Base-by-base conservation (phyloP, 2,113 vertebrate species). In the Cyprinodon variegatus region DNA sequence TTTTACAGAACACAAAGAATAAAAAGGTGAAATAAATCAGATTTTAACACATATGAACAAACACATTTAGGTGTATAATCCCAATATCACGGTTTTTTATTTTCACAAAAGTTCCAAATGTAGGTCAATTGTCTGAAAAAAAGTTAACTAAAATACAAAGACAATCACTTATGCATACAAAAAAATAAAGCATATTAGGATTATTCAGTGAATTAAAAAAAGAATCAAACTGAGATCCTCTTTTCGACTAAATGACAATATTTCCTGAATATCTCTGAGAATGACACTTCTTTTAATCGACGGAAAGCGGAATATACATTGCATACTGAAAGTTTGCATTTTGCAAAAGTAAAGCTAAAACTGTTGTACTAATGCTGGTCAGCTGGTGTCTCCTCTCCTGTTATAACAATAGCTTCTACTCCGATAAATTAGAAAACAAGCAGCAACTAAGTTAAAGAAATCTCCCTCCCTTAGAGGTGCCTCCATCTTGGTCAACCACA, bases 401-500 rank as follows among this genome's bases (percentile, higher is more conserved):
- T 17, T 38, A 37, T n/a, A 53, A 45, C 12, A 76, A 77, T 74
- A 59, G 2, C 5, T 70, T 65, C 37, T 48, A 61, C 65, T 59
- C 36, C 15, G 22, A 53, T 65, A 17, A 76, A 68, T 81, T 82
- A 72, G 46, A 77, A 61, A 65, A 79, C 61, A 76, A 50, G 77
- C 48, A 70, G 53, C 40, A 67, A 76, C 76, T 40, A 39, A 75
- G 65, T 74, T 72, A 78, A 86, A 70, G 57, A 78, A 82, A 77
- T 70, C 66, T 89, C 37, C 75, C 74, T 89, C 67, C 83, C 39
- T 79, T 64, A 50, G 70, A 77, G 60, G 63, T 11, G 65, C 79
- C 86, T 93, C 77, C 83, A 91, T 90, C 90, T 93, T 83, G 86
- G 89, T 92, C 74, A 89, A 94, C 94, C 94, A 93, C 94, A 95